Percentiles rank a stretch among this genome's conserved stretches.
phyloP scores from a whole-genome alignment of 2,888 invertebrate genomes.

The Noctua fimbriata region DNA sequence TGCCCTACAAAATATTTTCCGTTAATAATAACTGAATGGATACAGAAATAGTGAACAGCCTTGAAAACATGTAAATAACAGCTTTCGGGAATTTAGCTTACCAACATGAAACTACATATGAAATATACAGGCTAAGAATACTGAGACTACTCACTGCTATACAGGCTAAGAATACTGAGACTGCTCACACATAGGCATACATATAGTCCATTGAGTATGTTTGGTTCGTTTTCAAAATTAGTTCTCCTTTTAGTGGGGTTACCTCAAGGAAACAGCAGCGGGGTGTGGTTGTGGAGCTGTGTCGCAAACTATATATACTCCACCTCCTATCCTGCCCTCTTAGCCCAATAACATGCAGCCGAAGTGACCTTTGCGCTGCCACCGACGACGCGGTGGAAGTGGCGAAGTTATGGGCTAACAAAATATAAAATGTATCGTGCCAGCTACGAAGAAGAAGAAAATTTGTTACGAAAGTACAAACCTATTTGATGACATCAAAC shows the following conservation, averaged over 20 bases:
- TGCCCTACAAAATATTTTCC: too few species aligned
- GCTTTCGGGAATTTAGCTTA: background rate
- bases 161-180: background rate
- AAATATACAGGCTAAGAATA: background rate
- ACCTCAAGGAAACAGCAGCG: too few species aligned
- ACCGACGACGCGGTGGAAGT: too few species aligned
- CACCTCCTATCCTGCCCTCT: too few species aligned
- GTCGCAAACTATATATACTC: too few species aligned
- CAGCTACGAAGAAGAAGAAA: too few species aligned
- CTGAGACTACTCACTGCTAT: too few species aligned
- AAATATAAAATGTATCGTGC: too few species aligned
- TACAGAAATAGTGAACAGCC: background rate
- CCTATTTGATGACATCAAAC: background rate
- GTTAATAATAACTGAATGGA: background rate
- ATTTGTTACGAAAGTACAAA: background rate
- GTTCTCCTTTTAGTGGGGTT: background rate
- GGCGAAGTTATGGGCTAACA: too few species aligned
- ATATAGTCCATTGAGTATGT: background rate
- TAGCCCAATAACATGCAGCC: too few species aligned
- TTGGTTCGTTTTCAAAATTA: background rate
- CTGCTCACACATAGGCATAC: background rate
- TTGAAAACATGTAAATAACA: background rate
- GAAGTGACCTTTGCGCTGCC: too few species aligned
- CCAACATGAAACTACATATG: background rate
- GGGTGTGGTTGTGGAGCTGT: too few species aligned